phyloP scores from a whole-genome alignment of 2,113 vertebrate species.

The Pseudorectes ferrugineus region DNA sequence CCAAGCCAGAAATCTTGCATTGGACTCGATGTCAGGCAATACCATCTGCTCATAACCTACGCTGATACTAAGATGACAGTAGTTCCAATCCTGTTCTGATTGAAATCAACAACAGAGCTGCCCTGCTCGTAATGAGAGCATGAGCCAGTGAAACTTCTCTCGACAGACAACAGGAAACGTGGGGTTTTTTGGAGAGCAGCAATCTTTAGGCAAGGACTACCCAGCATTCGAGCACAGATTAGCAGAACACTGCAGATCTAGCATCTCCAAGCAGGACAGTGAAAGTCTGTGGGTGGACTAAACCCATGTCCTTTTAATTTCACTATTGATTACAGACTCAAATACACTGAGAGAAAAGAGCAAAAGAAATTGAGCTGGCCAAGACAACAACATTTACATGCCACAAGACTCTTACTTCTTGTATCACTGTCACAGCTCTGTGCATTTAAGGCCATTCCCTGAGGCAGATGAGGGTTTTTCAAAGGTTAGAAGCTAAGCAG shows the following conservation, averaged over 20 bases:
- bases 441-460: not conserved
- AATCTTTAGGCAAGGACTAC: not conserved
- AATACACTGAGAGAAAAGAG: not conserved
- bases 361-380: not conserved
- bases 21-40: not conserved
- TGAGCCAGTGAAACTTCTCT: not conserved
- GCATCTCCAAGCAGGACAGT: not conserved
- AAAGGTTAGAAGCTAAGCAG: not conserved
- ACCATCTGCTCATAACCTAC: not conserved
- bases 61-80: not conserved
- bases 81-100: not conserved
- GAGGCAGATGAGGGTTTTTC: not conserved
- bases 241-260: not conserved
- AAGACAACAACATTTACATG: not conserved
- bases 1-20: not conserved
- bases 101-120: not conserved
- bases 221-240: not conserved
- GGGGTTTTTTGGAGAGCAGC: not conserved
- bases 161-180: not conserved
- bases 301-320: constrained; percentile 5
- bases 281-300: constrained; percentile 26
- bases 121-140: not conserved
- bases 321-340: not conserved
- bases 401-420: not conserved
- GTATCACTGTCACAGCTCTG: not conserved